A percentile compares a stretch with the other conserved stretches of the same genome.
These are phyloP conservation scores for Hassar affinis DNA, from an alignment of 2,113 vertebrate genomes.

Conservation along the genomic window DNA sequence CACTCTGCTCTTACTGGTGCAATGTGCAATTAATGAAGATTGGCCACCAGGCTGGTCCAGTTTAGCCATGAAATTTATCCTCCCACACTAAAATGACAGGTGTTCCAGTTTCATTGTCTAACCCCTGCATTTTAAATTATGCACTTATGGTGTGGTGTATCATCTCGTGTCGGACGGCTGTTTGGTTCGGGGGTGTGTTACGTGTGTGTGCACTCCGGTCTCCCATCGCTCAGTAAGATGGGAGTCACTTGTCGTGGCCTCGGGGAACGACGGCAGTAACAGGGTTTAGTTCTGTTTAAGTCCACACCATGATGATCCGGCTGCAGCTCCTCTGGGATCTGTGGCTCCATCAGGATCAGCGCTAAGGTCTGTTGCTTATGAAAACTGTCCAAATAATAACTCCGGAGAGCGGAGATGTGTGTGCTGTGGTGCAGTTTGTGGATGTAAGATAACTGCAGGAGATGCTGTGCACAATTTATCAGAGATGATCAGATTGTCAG, in stretches of 20 bases:
- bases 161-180: neutral
- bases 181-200: neutral
- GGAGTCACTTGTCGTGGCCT: slow-evolving; percentile 19
- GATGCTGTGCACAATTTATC: neutral
- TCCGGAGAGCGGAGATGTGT: neutral
- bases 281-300: slow-evolving; percentile 21
- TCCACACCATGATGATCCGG: neutral
- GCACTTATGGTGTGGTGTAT: too few relatives aligned
- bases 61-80: too few relatives aligned
- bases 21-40: too few relatives aligned
- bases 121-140: too few relatives aligned
- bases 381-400: neutral
- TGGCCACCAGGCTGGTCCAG: too few relatives aligned
- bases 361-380: neutral
- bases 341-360: neutral
- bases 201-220: neutral
- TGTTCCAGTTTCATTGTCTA: too few relatives aligned
- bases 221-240: neutral
- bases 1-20: too few relatives aligned
- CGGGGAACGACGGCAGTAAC: neutral
- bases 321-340: neutral
- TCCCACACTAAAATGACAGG: too few relatives aligned
- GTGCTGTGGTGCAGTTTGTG: neutral
- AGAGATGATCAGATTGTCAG: neutral
- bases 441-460: neutral